Percentiles rank a stretch among this genome's conserved stretches.
phyloP scores from a whole-genome alignment of 2,888 invertebrate species.

The Drosophila buzzatii region DNA sequence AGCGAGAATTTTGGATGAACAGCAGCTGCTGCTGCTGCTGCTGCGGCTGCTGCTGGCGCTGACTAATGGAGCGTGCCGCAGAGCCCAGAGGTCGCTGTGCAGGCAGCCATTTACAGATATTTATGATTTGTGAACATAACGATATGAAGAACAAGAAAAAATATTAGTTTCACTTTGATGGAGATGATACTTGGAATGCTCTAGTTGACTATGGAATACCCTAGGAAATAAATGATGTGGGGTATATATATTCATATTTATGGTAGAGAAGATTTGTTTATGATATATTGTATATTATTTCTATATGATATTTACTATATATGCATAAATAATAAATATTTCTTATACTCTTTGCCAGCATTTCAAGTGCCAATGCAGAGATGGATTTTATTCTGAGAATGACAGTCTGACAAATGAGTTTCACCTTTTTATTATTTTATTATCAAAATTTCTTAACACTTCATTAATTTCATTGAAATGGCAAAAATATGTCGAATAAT shows the following conservation, averaged over 20 bases:
- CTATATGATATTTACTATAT: no score
- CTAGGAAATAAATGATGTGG: not conserved
- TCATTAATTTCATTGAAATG: not conserved
- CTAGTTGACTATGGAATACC: not conserved
- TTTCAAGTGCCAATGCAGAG: no score
- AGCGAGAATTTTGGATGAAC: slow-evolving; percentile 13
- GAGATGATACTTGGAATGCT: not conserved
- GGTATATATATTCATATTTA: not conserved
- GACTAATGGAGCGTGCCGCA: slow-evolving; percentile 70
- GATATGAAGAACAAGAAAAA: slow-evolving; percentile 10
- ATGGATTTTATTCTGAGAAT: no score
- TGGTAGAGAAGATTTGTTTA: no score
- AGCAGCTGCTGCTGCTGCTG: slow-evolving; percentile 9
- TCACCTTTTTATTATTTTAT: no score
- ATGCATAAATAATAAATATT: no score
- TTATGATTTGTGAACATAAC: slow-evolving; percentile 76
- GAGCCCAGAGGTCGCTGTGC: slow-evolving; percentile 33
- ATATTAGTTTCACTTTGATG: slow-evolving; percentile 4
- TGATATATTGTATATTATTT: no score
- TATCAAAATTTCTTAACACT: no score
- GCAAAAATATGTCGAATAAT: not conserved
- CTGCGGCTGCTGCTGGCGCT: slow-evolving; percentile 23
- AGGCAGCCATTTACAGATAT: slow-evolving; percentile 78
- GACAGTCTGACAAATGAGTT: no score
- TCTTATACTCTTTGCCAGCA: no score